These are phyloP conservation scores for Chascanopsetta lugubris DNA, from an alignment of 2,113 vertebrate species.

Conservation along the genomic window DNA sequence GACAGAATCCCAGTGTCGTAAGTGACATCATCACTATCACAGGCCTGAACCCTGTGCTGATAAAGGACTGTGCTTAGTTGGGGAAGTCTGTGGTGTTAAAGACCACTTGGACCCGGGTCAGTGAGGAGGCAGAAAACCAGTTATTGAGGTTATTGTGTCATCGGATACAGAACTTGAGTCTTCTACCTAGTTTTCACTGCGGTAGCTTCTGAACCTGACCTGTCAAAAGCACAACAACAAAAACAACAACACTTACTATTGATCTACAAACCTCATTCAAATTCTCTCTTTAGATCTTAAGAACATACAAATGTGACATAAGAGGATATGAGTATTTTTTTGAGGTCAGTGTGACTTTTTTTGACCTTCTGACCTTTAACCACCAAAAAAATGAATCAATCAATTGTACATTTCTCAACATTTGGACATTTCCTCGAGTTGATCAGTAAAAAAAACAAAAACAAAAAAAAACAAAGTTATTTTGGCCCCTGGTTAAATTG, in stretches of 20 bases:
- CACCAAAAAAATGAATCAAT: too few species aligned
- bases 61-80: not conserved
- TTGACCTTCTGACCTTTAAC: too few species aligned
- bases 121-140: constrained; percentile 31
- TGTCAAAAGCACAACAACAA: constrained; percentile 76
- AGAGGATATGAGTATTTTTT: too few species aligned
- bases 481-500: not conserved
- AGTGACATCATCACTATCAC: too few species aligned
- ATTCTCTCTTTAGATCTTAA: not conserved
- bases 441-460: too few species aligned
- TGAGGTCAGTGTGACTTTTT: too few species aligned
- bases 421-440: too few species aligned
- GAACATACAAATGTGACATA: too few species aligned
- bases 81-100: constrained; percentile 17
- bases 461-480: too few species aligned
- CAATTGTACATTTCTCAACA: too few species aligned
- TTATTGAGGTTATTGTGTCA: constrained; percentile 58
- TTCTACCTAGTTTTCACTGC: constrained; percentile 77
- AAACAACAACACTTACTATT: constrained; percentile 69
- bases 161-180: constrained; percentile 56
- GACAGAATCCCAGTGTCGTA: too few species aligned
- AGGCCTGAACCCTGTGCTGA: too few species aligned
- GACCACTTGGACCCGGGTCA: constrained; percentile 55
- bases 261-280: constrained; percentile 12
- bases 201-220: constrained; percentile 77